Base-by-base conservation (phyloP, 1,140 invertebrate genomes). In the Yoshiicerus persimilis region DNA sequence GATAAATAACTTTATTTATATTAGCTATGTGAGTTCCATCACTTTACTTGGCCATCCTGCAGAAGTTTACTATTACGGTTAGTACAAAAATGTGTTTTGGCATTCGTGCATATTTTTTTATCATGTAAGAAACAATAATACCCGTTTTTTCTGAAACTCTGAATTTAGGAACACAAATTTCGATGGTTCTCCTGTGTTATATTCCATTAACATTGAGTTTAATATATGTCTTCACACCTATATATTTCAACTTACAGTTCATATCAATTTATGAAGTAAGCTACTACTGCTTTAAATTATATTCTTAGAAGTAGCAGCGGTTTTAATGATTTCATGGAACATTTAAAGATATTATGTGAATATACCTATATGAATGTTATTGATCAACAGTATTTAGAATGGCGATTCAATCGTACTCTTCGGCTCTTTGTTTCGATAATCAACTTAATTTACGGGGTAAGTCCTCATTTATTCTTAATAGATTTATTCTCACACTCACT, bases 191-290 rank as follows among this genome's bases (percentile, higher is more conserved):
- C 5, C 25, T 91, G 3, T 77, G 86, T 16, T 91, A 89, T 77
- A 89, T 91, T 87, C 90, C 90, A 25, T 41, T 91, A 23, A 91
- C 90, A 16, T 64, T 89, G 38, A 89, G 85, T 38, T 47, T 91
- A n/a, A 96, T 95, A 9, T 96, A 96, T 92, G 92, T 97, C 30
- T 98, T 96, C 91, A 93, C 98, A 20, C 98, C 98, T 39, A 95
- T 98, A 10, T 98, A 98, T 92, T 98, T 96, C 92, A 95, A 95
- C 87, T 92, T 98, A 8, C 95, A 97, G 92, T 95, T 96, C 88
- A 96, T 96, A 5, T 98, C 97, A 92, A 96, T 96, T 80, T 98
- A 98, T 92, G 96, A 98, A 94, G 96, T 96, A 94, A 91, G 90
- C 0, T 39, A 4, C 25, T 6, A 38, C n/a, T 11, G 30, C 32